Base-by-base conservation (phyloP, 2,888 invertebrate species). In the Venustoraphidia nigricollis region DNA sequence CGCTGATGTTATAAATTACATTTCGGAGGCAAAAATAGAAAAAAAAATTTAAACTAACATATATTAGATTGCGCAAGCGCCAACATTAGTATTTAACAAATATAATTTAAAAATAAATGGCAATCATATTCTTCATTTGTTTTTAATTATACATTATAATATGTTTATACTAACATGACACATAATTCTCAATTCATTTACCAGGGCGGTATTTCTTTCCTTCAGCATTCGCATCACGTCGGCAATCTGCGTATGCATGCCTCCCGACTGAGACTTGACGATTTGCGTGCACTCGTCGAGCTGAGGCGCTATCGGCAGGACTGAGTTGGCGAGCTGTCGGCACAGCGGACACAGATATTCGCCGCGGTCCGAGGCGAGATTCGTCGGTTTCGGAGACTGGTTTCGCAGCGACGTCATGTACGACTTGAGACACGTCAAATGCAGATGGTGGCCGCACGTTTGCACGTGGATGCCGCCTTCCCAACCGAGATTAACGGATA, bases 371-470 rank as follows among this genome's bases (percentile, higher is more conserved):
- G 38, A 60, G 63, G 45, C 44, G 50, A 53, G 44, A 53, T 27
- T 27, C 27, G 27, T 27, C 27, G 27, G 27, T 6, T 27, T 27
- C 6, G 27, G 27, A 27, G 17, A 37, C 17, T n/a, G 34, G n/a
- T 48, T 37, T 57, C 82, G 76, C 52, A 96, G 73, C 36, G 94
- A 87, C 58, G 83, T 79, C 58, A 94, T 73, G 71, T 97, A 98
- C 0, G 91, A 82, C 62, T 85, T 83, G 60, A 94, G 81, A 66
- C 98, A 98, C 63, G 89, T 87, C 59, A 95, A 75, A 70, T 98
- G 97, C 50, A 97, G 77, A 68, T 93, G 91, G 70, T 98, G 98
- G 0, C 97, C 96, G 71, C 97, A 97, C 2, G 95, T 90, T 67
- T 89, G 88, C 46, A 92, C 88, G 66, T 90, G 86, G 46, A 95